Conservation (phyloP, 2,797 vertebrate genomes). For the Falco peregrinus region DNA sequence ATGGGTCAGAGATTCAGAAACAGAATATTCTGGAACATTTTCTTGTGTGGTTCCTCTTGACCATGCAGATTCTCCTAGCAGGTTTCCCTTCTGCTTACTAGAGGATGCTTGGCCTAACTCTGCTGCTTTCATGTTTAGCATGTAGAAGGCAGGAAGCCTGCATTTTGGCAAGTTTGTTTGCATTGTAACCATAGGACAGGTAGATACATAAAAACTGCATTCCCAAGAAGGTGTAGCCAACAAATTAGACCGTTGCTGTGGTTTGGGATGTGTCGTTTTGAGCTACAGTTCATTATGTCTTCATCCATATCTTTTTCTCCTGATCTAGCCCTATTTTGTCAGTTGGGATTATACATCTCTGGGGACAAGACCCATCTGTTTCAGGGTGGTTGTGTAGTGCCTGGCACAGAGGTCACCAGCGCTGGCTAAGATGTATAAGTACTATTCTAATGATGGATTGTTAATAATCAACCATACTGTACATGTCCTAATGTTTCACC, state of each 20-base stretch:
- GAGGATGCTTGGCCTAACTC: not conserved
- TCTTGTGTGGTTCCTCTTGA: not conserved
- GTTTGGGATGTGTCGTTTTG: accelerated
- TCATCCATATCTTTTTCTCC: not conserved
- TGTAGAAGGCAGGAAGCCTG: not conserved
- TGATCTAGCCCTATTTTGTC: not conserved
- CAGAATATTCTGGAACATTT: not conserved
- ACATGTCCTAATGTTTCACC: not conserved
- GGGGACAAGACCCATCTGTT: not conserved
- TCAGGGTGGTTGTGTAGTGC: not conserved
- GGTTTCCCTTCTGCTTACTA: not conserved
- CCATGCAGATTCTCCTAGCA: not conserved
- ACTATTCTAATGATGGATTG: not conserved
- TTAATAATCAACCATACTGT: not conserved
- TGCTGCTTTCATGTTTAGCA: not conserved
- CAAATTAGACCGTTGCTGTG: not conserved
- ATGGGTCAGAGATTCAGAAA: not conserved
- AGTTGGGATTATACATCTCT: not conserved
- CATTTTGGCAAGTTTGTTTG: not conserved
- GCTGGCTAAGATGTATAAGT: not conserved
- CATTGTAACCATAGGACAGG: not conserved
- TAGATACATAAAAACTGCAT: not conserved
- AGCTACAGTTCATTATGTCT: not conserved
- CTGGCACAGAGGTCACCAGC: not conserved
- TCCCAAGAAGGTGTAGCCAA: not conserved